These are phyloP conservation scores for Lemur catta DNA, from an alignment of 2,797 vertebrate genomes.

Conservation along the genomic window DNA sequence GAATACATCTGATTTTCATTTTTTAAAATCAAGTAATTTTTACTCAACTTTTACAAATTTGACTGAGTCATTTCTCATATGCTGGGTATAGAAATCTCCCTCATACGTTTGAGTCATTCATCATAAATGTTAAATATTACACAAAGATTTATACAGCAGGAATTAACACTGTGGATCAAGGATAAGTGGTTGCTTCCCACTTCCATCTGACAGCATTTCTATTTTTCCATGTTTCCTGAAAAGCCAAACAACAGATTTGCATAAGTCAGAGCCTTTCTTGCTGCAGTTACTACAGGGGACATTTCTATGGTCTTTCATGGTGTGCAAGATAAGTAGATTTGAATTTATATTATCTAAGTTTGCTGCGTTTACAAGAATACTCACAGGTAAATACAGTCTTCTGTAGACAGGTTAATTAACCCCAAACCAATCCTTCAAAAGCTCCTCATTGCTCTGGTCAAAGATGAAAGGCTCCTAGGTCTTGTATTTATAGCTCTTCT, in stretches of 20 bases:
- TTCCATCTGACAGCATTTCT: background rate
- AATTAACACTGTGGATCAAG: background rate
- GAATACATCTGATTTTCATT: background rate
- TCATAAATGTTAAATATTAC: conserved; percentile 2
- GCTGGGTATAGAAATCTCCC: background rate
- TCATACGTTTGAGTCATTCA: conserved; percentile 26
- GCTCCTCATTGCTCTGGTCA: background rate
- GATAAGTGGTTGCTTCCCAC: background rate
- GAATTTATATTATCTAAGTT: background rate
- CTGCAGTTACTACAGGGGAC: background rate
- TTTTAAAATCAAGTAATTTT: conserved; percentile 42
- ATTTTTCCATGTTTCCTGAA: background rate
- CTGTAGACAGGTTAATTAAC: background rate
- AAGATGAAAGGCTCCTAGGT: background rate
- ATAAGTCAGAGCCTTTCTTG: background rate
- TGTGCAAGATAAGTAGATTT: background rate
- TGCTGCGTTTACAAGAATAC: background rate
- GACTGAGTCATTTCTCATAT: conserved; percentile 14
- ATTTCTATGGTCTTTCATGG: background rate
- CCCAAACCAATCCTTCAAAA: background rate
- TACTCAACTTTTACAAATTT: conserved; percentile 10
- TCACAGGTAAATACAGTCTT: background rate
- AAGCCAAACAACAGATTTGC: background rate
- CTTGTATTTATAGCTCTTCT: background rate
- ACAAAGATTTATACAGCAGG: background rate